phyloP scores from a whole-genome alignment of 2,888 invertebrate species.

The Priocnemis perturbator region DNA sequence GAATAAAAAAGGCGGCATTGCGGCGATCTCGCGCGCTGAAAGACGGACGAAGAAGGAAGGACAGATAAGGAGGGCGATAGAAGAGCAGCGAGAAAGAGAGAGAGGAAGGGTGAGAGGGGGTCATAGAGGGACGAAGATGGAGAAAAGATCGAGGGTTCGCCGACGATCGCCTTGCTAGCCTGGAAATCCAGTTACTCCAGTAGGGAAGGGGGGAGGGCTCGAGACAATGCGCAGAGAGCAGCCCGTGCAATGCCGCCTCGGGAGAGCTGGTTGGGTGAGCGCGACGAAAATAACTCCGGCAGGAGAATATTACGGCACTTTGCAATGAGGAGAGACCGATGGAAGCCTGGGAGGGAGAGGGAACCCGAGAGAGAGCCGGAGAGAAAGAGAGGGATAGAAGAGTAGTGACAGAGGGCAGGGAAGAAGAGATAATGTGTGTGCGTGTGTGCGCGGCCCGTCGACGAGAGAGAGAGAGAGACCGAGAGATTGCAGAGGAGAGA shows the following conservation, averaged over 20 bases:
- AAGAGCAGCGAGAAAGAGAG: not conserved
- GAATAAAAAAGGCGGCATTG: constrained; percentile 17
- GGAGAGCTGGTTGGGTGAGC: constrained; percentile 46
- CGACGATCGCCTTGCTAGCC: constrained; percentile 52
- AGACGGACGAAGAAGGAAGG: not conserved
- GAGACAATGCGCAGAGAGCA: constrained; percentile 50
- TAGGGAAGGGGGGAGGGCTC: constrained; percentile 37
- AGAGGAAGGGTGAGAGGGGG: not conserved
- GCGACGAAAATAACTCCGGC: constrained; percentile 60
- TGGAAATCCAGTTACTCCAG: constrained; percentile 58
- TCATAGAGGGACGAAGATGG: not conserved
- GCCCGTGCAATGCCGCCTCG: not conserved
- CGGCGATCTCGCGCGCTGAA: too few species aligned
- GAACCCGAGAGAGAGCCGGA: too few species aligned
- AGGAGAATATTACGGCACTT: constrained; percentile 65
- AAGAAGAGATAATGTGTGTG: not conserved
- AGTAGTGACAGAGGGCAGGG: not conserved
- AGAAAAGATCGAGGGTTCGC: constrained; percentile 31
- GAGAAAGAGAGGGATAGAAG: constrained; percentile 2
- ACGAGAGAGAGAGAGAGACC: not conserved
- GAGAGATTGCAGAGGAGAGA: constrained; percentile 19
- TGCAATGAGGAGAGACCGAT: constrained; percentile 50
- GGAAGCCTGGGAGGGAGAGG: constrained; percentile 29
- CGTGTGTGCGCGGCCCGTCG: not conserved
- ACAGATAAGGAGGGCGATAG: not conserved